Evolutionary conservation across 2,797 vertebrate species (phyloP).

Genomic region (Danio jaintianensis): DNA sequence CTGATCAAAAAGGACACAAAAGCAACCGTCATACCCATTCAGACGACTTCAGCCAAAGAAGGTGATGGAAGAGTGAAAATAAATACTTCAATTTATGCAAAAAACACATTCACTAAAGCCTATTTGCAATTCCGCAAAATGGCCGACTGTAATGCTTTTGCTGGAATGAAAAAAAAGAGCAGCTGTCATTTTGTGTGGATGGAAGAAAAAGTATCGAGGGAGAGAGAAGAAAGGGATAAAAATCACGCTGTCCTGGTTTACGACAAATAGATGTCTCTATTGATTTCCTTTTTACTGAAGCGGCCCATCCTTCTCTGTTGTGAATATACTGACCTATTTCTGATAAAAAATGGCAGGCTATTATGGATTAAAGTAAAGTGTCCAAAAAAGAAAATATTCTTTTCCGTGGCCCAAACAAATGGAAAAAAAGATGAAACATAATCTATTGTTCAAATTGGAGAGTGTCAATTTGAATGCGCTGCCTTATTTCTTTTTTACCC

Average conservation of each 20-base stretch:
- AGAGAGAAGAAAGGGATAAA: conserved; percentile 77
- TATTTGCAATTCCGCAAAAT: conserved; percentile 81
- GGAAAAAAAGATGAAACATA: conserved; percentile 77
- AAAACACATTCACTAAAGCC: conserved; percentile 73
- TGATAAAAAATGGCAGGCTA: conserved; percentile 70
- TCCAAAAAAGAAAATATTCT: conserved; percentile 79
- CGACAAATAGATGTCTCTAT: conserved; percentile 87
- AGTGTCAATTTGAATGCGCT: conserved; percentile 77
- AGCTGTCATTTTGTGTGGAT: conserved; percentile 75
- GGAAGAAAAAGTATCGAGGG: conserved; percentile 61
- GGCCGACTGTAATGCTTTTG: conserved; percentile 74
- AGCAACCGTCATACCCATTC: conserved; percentile 58
- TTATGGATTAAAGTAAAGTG: conserved; percentile 82
- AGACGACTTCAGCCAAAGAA: conserved; percentile 60
- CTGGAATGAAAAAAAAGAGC: conserved; percentile 76
- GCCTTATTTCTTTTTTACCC: conserved; percentile 63
- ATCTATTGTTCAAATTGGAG: conserved; percentile 72
- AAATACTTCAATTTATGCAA: conserved; percentile 68
- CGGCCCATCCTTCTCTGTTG: conserved; percentile 81
- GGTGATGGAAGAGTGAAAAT: conserved; percentile 63
- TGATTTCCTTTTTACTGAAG: conserved; percentile 82
- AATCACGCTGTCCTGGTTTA: conserved; percentile 84
- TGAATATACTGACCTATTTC: conserved; percentile 87
- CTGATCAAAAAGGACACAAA: conserved; percentile 46
- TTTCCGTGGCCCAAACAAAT: conserved; percentile 77